Base-by-base conservation (phyloP, 2,113 vertebrate genomes). In the Pollachius pollachius region DNA sequence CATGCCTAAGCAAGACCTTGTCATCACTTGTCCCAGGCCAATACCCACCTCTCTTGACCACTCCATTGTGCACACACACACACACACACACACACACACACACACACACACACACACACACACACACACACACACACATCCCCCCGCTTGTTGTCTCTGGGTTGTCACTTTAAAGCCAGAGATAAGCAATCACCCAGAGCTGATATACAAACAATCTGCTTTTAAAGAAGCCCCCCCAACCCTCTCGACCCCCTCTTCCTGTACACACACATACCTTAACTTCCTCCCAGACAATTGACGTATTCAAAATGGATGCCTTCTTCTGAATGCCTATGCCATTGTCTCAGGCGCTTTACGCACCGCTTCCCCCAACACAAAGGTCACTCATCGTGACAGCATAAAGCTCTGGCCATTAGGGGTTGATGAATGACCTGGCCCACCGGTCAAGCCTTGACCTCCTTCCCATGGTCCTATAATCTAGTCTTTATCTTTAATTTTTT, bases 381-480 rank as follows among this genome's bases (percentile, higher is more conserved):
- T 91, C 83, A 88, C 88, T 88, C 81, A 84, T 87, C 79, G 65
- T 74, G 80, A 87, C 82, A 82, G 84, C 77, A 85, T 86, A 89
- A 91, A 90, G 89, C 85, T 79, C 77, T 67, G 67, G 71, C 83
- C 85, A 84, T 91, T 90, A 90, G 84, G 18, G 62, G 71, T 78
- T 90, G 86, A 90, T 87, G 84, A 90, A 92, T 84, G 82, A 89
- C 83, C 82, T 18, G 67, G 84, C 84, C 79, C 75, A 74, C 84
- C 74, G 75, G 81, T 82, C 84, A 85, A 80, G 77, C 83, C 79
- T 85, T 86, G 82, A 88, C 84, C 86, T 81, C 79, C 64, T 62
- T 27, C 69, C 48, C 21, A 59, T 7, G 62, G 61, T 64, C 73
- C 67, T 57, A 72, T 74, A 85, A 86, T 85, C 81, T 72, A 72